Conservation (phyloP, 2,888 invertebrate species). For the Chelonus formosanus region DNA sequence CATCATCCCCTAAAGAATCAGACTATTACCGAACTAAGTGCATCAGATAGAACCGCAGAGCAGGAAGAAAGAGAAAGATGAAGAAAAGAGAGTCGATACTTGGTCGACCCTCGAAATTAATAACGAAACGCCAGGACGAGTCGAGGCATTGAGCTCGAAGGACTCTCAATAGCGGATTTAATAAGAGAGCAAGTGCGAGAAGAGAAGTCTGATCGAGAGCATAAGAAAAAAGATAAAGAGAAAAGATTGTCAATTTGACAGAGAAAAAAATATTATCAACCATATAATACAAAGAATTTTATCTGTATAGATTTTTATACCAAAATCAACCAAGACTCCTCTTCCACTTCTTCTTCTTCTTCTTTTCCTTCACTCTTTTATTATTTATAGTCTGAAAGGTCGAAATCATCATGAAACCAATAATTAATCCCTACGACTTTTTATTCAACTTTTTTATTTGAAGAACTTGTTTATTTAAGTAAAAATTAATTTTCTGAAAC, state of each 20-base stretch:
- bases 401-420: constrained; percentile 61
- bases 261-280: constrained; percentile 19
- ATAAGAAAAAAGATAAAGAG: constrained; percentile 34
- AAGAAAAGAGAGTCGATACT: constrained; percentile 44
- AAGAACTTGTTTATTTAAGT: too few species aligned
- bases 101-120: constrained; percentile 50
- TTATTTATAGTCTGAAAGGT: constrained; percentile 40
- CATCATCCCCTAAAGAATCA: constrained; percentile 27
- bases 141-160: constrained; percentile 43
- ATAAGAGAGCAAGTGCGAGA: constrained; percentile 47
- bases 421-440: constrained; percentile 55
- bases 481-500: too few species aligned
- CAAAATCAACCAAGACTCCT: constrained; percentile 1
- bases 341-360: neutral
- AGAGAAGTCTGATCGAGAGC: constrained; percentile 34
- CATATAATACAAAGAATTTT: neutral
- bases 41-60: neutral
- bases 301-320: constrained; percentile 23
- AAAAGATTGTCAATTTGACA: constrained; percentile 22
- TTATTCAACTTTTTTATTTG: too few species aligned
- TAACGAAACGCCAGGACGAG: constrained; percentile 50
- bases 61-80: constrained; percentile 10
- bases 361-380: neutral
- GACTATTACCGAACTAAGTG: constrained; percentile 26
- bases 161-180: constrained; percentile 47